Percentiles rank a stretch among this genome's conserved stretches.
These are phyloP conservation scores for Apostichopus californicus DNA, from an alignment of 35 echinoderm and acorn worm species.

Conservation along the genomic window DNA sequence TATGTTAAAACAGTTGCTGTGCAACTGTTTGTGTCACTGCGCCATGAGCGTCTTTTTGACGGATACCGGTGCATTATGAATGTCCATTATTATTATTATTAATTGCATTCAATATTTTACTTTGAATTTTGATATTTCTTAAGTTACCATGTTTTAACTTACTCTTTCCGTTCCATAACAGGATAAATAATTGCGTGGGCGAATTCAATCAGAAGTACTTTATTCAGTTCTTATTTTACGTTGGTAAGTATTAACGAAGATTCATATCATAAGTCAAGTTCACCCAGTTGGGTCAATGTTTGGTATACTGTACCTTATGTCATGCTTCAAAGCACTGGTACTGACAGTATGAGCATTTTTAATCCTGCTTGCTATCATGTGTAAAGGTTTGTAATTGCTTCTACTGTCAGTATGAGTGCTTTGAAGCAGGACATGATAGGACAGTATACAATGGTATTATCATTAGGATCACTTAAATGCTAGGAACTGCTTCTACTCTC, in stretches of 20 bases:
- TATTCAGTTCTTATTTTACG: constrained; percentile 98
- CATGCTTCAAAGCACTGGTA: background rate
- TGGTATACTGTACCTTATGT: background rate
- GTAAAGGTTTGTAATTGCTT: too few species aligned
- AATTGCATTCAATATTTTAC: background rate
- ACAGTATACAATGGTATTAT: too few species aligned
- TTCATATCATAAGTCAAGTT: too few species aligned
- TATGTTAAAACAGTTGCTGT: background rate
- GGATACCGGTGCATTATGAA: background rate
- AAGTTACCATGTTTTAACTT: background rate
- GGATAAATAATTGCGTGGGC: constrained; percentile 99
- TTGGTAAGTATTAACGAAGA: constrained; percentile 73
- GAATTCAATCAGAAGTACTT: constrained; percentile 99
- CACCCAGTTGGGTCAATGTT: too few species aligned
- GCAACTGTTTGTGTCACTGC: too few species aligned
- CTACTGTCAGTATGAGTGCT: too few species aligned
- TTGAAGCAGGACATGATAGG: too few species aligned
- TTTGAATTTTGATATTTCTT: background rate
- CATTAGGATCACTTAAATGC: too few species aligned
- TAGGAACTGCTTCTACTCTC: too few species aligned
- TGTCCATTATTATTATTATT: background rate
- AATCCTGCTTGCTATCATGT: too few species aligned
- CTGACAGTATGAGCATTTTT: too few species aligned
- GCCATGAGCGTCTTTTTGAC: too few species aligned
- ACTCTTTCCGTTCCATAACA: constrained; percentile 54